Conservation (phyloP, 2,888 invertebrate species). For the Hemaris fuciformis region DNA sequence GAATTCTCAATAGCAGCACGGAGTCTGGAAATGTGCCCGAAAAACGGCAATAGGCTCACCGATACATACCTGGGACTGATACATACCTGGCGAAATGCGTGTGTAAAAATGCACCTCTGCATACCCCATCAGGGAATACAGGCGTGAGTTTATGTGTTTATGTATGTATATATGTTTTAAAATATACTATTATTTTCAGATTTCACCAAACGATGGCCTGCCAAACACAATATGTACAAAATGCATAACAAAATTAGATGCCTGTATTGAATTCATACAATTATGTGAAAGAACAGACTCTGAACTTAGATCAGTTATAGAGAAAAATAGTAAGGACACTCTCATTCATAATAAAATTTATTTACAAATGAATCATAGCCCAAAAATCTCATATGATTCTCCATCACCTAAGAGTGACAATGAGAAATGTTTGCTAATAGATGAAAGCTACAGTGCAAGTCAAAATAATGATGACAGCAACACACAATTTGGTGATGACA, state of each 20-base stretch:
- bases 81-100: no score
- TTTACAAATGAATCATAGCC: neutral
- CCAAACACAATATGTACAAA: conserved; percentile 57
- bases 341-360: conserved; percentile 17
- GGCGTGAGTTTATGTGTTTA: no score
- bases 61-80: no score
- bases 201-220: conserved; percentile 59
- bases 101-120: no score
- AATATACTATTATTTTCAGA: conserved; percentile 42
- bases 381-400: neutral
- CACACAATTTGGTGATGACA: conserved; percentile 15
- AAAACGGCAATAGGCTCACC: no score
- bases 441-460: conserved; percentile 22
- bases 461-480: conserved; percentile 20
- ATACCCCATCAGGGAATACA: no score
- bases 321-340: conserved; percentile 24
- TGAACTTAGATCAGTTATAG: conserved; percentile 41
- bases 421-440: conserved; percentile 30
- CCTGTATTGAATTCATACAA: conserved; percentile 56
- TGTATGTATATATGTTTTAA: no score
- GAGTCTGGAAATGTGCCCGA: no score
- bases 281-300: conserved; percentile 56
- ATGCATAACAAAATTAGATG: conserved; percentile 53
- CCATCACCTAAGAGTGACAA: conserved; percentile 35
- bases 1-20: no score